Base-by-base conservation (phyloP, 2,113 vertebrate genomes). In the Hemicordylus capensis region DNA sequence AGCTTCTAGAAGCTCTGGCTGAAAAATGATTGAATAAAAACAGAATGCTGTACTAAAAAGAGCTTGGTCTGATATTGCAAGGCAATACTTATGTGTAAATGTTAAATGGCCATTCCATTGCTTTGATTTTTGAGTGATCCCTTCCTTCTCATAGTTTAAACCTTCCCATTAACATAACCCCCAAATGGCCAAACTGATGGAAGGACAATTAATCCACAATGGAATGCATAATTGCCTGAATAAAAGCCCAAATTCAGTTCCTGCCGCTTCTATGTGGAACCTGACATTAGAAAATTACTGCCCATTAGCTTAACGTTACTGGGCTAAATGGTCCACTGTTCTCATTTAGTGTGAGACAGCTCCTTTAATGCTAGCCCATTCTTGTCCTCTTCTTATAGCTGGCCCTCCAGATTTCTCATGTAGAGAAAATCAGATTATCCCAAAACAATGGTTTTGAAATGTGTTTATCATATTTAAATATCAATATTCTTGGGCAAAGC, bases 301-400 rank as follows among this genome's bases (percentile, higher is more conserved):
- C 51, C 54, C n/a, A 76, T 56, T 76, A 51, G 20, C 24, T 14
- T 59, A 6, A 37, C n/a, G 39, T 14, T 12, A 39, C 14, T 26
- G 59, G 24, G 42, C 10, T 59, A 39, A 20, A 76, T 58, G 51
- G 59, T n/a, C n/a, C n/a, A n/a, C n/a, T n/a, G n/a, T n/a, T n/a
- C n/a, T n/a, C n/a, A n/a, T n/a, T n/a, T n/a, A n/a, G 8, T 2
- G 22, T 19, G 31, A n/a, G 7, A 3, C 22, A 2, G 17, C 14
- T 39, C 37, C 22, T 77, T 61, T 37, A 37, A 17, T 69, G 34
- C 34, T 42, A 61, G 56, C 37, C 39, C 34, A 22, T 24, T 77
- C 58, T 9, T 59, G 28, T 12, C 56, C 51, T 15, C 22, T 59
- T 10, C 34, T 14, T 26, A 42, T 39, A 22, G 26, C 24, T 77